Evolutionary conservation across 2,888 invertebrate genomes (phyloP).

Genomic region (Dorcus hopei): DNA sequence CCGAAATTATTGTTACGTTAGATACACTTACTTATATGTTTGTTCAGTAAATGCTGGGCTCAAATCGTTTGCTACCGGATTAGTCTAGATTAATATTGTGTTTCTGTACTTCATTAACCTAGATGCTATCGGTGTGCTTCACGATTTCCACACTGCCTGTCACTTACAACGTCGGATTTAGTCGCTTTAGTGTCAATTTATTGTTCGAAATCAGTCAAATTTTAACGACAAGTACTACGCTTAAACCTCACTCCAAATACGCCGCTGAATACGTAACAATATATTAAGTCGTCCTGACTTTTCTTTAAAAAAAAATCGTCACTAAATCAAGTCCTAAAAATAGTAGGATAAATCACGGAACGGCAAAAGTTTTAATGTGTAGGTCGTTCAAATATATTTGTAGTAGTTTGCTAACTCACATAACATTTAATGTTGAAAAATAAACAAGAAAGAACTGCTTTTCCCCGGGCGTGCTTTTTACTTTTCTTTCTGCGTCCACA

Average conservation of each 20-base stretch:
- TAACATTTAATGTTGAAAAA: no score
- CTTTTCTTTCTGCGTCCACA: no score
- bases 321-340: no score
- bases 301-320: no score
- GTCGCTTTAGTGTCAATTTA: not conserved
- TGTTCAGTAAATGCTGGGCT: slow-evolving; percentile 1
- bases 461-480: no score
- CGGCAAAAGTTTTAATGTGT: no score
- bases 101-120: slow-evolving; percentile 32
- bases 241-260: not conserved
- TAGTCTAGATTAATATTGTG: slow-evolving; percentile 30
- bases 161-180: not conserved
- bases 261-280: no score
- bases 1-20: slow-evolving; percentile 22
- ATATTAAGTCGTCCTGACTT: no score
- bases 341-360: no score
- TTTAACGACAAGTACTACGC: not conserved
- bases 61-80: slow-evolving; percentile 26
- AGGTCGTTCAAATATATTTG: no score
- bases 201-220: not conserved
- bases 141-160: slow-evolving; percentile 1
- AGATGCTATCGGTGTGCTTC: slow-evolving; percentile 19
- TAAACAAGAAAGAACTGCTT: no score
- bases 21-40: slow-evolving; percentile 23
- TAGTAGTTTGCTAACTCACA: no score